A percentile compares a stretch with the other conserved stretches of the same genome.
Conservation (phyloP, 2,113 vertebrate species). For the Platycercus adscitus region DNA sequence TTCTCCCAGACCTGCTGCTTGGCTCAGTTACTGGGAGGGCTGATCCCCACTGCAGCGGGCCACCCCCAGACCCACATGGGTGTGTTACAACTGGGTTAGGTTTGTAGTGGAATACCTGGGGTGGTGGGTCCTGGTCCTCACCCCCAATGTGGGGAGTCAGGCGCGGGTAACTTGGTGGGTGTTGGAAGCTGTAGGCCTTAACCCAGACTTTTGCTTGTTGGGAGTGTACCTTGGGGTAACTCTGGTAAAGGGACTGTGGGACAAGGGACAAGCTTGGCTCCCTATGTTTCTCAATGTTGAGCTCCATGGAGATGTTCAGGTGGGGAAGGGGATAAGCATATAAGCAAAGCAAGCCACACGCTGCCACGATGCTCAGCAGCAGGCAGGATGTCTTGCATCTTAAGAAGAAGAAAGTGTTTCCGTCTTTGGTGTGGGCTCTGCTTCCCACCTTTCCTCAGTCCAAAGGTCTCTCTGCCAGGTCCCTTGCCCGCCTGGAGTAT, state of each 20-base stretch:
- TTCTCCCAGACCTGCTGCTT: neutral
- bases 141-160: neutral
- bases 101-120: neutral
- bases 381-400: neutral
- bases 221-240: neutral
- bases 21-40: neutral
- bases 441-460: neutral
- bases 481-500: neutral
- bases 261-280: neutral
- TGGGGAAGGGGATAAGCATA: neutral
- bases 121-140: neutral
- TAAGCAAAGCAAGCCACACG: neutral
- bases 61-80: rapidly evolving
- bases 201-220: neutral
- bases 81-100: neutral
- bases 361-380: neutral
- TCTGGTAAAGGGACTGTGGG: no score
- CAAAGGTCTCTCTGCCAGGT: neutral
- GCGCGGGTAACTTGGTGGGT: rapidly evolving
- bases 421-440: neutral
- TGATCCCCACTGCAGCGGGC: neutral
- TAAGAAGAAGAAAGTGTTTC: neutral
- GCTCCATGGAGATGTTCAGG: neutral
- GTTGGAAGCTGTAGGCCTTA: neutral
- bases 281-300: neutral